Evolutionary conservation across 2,113 vertebrate genomes (phyloP).

Genomic region (Lonchura striata): DNA sequence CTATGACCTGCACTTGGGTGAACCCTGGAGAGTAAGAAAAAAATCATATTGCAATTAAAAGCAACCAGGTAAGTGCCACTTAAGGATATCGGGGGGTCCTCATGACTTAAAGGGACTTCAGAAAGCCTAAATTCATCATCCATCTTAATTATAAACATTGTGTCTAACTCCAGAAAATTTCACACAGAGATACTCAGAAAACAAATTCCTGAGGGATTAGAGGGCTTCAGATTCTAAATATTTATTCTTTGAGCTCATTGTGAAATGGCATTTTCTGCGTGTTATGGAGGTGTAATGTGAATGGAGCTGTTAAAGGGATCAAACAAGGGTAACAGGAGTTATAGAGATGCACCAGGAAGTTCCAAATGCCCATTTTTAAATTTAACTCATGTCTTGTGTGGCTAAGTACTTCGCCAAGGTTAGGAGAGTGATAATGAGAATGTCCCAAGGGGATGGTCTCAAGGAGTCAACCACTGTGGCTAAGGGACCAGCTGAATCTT

Average conservation of each 20-base stretch:
- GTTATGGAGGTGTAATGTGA: background rate
- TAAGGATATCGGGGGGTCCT: background rate
- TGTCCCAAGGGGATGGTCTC: background rate
- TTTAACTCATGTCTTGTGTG: background rate
- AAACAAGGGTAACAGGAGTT: background rate
- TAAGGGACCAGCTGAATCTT: background rate
- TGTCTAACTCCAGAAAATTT: background rate
- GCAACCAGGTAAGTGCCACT: background rate
- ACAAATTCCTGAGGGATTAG: background rate
- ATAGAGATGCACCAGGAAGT: background rate
- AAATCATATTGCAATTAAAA: background rate
- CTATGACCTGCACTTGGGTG: conserved; percentile 57
- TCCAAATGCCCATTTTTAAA: background rate
- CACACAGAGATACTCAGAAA: fast-evolving
- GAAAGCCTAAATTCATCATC: background rate
- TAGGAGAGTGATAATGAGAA: background rate
- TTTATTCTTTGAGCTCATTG: background rate
- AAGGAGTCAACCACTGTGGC: background rate
- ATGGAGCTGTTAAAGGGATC: background rate
- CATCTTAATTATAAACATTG: background rate
- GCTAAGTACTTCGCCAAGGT: background rate
- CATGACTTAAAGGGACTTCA: background rate
- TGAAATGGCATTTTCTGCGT: background rate
- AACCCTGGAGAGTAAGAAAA: conserved; percentile 55
- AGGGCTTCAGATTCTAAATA: background rate